Percentiles rank a stretch among this genome's conserved stretches.
These are phyloP conservation scores for Phyllostomus hastatus DNA, from an alignment of 2,113 vertebrate genomes.

Conservation along the genomic window DNA sequence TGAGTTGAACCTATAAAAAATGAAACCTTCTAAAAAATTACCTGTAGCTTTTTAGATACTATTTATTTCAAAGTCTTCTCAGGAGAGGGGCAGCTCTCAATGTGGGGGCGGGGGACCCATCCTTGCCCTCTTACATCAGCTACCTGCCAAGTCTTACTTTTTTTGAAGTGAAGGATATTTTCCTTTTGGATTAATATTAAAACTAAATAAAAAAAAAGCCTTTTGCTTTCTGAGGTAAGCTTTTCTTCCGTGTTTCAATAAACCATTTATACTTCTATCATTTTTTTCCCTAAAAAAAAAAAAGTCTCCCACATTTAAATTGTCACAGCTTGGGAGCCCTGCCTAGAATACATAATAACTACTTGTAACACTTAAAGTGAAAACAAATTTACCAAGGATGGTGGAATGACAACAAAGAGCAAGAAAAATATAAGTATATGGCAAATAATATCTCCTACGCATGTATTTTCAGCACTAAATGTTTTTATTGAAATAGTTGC, in stretches of 20 bases:
- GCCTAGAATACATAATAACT: conserved; percentile 81
- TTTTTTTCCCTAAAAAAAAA: conserved; percentile 63
- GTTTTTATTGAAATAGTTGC: conserved; percentile 59
- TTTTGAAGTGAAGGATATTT: conserved; percentile 64
- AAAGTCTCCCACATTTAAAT: conserved; percentile 80
- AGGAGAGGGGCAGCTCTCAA: background rate
- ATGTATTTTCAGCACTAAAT: conserved; percentile 58
- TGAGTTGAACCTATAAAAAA: background rate
- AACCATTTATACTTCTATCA: conserved; percentile 79
- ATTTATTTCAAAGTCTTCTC: conserved; percentile 44
- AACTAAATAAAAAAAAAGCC: conserved; percentile 68
- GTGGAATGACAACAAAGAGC: conserved; percentile 68
- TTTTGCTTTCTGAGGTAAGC: conserved; percentile 59
- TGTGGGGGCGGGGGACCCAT: background rate
- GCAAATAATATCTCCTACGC: conserved; percentile 66
- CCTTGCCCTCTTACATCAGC: conserved; percentile 2
- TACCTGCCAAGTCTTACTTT: conserved; percentile 54
- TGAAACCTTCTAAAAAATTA: conserved; percentile 33
- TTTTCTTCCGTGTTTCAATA: conserved; percentile 76
- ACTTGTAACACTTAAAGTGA: conserved; percentile 79
- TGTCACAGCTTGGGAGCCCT: conserved; percentile 79
- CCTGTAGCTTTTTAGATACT: conserved; percentile 11
- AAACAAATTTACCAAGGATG: conserved; percentile 77
- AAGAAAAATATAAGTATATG: conserved; percentile 65
- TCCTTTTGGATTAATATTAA: conserved; percentile 76